phyloP scores from a whole-genome alignment of 2,888 invertebrate species.

The Heliconius ethilla region DNA sequence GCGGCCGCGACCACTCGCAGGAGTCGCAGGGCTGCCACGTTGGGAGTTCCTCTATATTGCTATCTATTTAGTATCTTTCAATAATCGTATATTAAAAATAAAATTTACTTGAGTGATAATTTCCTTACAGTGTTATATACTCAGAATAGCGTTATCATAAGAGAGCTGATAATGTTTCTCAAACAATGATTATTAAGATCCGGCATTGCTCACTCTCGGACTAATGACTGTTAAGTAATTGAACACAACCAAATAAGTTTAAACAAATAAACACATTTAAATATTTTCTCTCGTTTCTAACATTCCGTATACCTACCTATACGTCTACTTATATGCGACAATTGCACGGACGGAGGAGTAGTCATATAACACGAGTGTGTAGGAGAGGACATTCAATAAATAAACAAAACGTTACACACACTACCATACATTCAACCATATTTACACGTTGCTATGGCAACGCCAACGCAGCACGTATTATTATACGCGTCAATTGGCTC shows the following conservation, averaged over 20 bases:
- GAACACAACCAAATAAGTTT: neutral
- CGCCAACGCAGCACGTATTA: too few species aligned
- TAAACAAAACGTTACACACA: too few species aligned
- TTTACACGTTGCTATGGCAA: too few species aligned
- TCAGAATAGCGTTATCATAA: neutral
- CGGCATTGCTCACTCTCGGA: neutral
- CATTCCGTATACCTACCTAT: neutral
- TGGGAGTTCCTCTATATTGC: too few species aligned
- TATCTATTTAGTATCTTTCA: too few species aligned
- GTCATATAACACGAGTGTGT: too few species aligned
- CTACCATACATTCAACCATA: too few species aligned
- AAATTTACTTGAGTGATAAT: neutral
- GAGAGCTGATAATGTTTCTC: conserved; percentile 9
- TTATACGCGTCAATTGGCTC: too few species aligned
- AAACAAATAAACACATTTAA: neutral
- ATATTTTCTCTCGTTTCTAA: neutral
- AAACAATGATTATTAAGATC: conserved; percentile 10
- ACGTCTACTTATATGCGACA: too few species aligned
- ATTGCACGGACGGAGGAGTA: too few species aligned
- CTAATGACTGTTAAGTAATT: neutral
- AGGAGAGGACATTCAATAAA: too few species aligned
- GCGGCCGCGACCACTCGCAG: neutral
- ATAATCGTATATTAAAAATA: neutral
- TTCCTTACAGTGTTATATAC: neutral
- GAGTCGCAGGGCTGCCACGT: too few species aligned